Evolutionary conservation across 2,797 vertebrate species (phyloP).

Genomic region (Gallinago solitaria): DNA sequence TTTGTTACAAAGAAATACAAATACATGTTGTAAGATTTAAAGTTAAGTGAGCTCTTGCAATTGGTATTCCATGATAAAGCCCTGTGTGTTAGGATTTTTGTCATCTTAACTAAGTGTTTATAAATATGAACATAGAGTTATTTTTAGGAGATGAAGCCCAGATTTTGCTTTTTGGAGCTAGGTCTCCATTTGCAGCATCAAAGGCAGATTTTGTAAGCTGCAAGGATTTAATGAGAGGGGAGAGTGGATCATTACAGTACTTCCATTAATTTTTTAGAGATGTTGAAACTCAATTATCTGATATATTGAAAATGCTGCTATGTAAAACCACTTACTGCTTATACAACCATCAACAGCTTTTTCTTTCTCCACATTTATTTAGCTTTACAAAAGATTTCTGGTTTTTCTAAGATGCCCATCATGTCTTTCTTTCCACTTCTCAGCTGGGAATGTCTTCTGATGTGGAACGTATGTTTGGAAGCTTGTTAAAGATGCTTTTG

Average conservation of each 20-base stretch:
- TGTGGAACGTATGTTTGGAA: slow-evolving; percentile 62
- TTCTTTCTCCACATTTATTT: slow-evolving; percentile 49
- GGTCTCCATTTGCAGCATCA: neutral
- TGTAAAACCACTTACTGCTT: neutral
- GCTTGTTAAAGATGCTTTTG: slow-evolving; percentile 31
- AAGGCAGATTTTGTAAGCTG: neutral
- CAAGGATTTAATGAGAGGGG: neutral
- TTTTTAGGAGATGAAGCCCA: slow-evolving; percentile 29
- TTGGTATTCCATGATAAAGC: neutral
- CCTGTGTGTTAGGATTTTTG: neutral
- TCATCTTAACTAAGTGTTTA: slow-evolving; percentile 11
- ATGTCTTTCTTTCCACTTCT: slow-evolving; percentile 28
- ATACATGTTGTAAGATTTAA: neutral
- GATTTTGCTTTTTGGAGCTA: neutral
- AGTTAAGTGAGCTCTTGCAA: neutral
- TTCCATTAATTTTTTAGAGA: slow-evolving; percentile 3
- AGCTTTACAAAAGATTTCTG: slow-evolving; percentile 35
- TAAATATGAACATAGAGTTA: neutral
- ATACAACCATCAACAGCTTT: slow-evolving; percentile 14
- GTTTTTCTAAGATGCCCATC: neutral
- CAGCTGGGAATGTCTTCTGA: slow-evolving; percentile 51
- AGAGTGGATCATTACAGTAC: neutral
- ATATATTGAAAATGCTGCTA: slow-evolving; percentile 24
- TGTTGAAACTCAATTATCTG: slow-evolving; percentile 21
- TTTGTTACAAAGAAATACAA: neutral